Percentiles rank a stretch among this genome's conserved stretches.
These are phyloP conservation scores for Diplazon laetatorius DNA, from an alignment of 2,888 invertebrate genomes.

Conservation along the genomic window DNA sequence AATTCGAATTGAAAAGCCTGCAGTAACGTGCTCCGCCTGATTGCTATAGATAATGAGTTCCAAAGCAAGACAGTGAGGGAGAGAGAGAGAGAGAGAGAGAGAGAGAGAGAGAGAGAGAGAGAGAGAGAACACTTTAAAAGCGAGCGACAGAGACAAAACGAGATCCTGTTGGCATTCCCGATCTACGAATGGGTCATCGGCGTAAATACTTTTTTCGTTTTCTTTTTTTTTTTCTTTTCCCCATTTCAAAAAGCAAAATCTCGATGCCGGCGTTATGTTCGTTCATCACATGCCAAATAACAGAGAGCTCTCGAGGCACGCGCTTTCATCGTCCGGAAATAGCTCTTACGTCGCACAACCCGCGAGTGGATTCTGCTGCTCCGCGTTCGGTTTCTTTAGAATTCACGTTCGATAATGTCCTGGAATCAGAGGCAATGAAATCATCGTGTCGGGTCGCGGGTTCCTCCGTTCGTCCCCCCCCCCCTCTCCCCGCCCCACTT, in stretches of 20 bases:
- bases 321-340: conserved; percentile 47
- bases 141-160: background rate
- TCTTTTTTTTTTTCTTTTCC: background rate
- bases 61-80: too few species aligned
- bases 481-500: background rate
- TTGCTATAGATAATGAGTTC: too few species aligned
- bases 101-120: background rate
- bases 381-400: conserved; percentile 50
- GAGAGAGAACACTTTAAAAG: background rate
- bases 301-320: conserved; percentile 7
- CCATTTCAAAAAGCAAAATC: too few species aligned
- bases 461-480: background rate
- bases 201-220: background rate
- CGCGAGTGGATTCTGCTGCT: background rate
- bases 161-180: conserved; percentile 9
- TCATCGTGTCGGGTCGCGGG: conserved; percentile 44
- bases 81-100: background rate
- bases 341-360: conserved; percentile 50
- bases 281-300: background rate
- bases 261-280: background rate
- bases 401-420: conserved; percentile 65
- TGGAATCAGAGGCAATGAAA: conserved; percentile 66
- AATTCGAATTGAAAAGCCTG: too few species aligned
- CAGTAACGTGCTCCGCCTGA: too few species aligned
- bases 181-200: conserved; percentile 2